phyloP scores from a whole-genome alignment of 2,888 invertebrate genomes.

The Amorpha juglandis region DNA sequence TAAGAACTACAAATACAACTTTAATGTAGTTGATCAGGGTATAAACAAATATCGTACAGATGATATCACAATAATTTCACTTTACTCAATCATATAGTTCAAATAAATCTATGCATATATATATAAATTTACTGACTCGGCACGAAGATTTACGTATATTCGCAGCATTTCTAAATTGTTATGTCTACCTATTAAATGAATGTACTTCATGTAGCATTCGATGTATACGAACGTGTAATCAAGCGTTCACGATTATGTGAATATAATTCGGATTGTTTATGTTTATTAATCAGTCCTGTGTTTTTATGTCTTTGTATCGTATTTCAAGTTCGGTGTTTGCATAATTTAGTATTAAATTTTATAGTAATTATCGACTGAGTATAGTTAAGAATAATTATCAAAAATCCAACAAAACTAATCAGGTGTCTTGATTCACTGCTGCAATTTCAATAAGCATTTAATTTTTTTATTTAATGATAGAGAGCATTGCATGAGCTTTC shows the following conservation, averaged over 20 bases:
- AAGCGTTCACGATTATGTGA: constrained; percentile 15
- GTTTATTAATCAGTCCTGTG: not conserved
- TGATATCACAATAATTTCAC: constrained; percentile 50
- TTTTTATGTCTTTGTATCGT: constrained; percentile 12
- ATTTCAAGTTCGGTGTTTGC: constrained; percentile 25
- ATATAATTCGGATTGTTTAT: constrained; percentile 14
- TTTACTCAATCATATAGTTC: constrained; percentile 49
- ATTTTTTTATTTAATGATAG: constrained; percentile 55
- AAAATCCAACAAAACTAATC: constrained; percentile 52
- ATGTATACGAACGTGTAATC: constrained; percentile 9
- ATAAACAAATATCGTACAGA: constrained; percentile 49
- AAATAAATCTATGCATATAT: constrained; percentile 47
- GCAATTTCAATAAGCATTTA: constrained; percentile 78
- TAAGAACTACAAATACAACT: constrained; percentile 46
- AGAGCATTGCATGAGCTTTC: constrained; percentile 27
- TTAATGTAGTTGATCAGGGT: constrained; percentile 70
- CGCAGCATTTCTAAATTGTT: not conserved
- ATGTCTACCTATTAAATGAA: not conserved
- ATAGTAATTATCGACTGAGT: constrained; percentile 76
- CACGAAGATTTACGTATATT: not conserved
- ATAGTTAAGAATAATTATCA: constrained; percentile 67
- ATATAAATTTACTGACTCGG: constrained; percentile 31
- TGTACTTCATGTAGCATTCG: constrained; percentile 9
- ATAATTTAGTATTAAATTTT: constrained; percentile 60
- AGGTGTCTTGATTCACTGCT: constrained; percentile 55